phyloP scores from a whole-genome alignment of 2,888 invertebrate genomes.

The Caenorhabditis sp. region DNA sequence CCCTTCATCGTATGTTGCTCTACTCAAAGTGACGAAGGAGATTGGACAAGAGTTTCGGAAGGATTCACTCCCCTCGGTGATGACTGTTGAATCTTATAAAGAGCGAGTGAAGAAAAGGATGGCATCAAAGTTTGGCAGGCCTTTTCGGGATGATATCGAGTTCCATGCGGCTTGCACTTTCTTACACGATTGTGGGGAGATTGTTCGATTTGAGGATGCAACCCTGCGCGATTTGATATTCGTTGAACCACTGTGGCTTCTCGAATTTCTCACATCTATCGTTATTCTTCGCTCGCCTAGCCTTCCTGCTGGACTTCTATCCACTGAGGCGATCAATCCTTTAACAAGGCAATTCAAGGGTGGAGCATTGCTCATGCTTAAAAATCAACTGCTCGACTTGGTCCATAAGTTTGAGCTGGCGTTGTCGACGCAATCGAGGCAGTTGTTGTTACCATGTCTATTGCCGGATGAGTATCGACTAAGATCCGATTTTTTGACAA shows the following conservation, averaged over 20 bases:
- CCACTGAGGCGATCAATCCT: slow-evolving; percentile 43
- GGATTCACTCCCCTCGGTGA: slow-evolving; percentile 74
- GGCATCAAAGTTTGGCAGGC: slow-evolving; percentile 50
- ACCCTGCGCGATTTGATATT: slow-evolving; percentile 93
- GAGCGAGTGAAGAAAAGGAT: slow-evolving; percentile 65
- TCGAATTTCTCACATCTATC: slow-evolving; percentile 94
- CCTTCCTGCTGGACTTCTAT: slow-evolving; percentile 39
- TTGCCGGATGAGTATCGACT: slow-evolving; percentile 84
- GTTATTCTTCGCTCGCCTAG: slow-evolving; percentile 80
- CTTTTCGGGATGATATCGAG: slow-evolving; percentile 82
- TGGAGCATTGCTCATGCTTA: slow-evolving; percentile 21
- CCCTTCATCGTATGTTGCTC: slow-evolving; percentile 90
- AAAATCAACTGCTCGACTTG: slow-evolving; percentile 42
- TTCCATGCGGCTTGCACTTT: slow-evolving; percentile 94
- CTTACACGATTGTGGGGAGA: slow-evolving; percentile 80
- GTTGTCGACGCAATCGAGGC: slow-evolving; percentile 90
- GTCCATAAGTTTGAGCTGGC: slow-evolving; percentile 77
- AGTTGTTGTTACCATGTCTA: slow-evolving; percentile 88
- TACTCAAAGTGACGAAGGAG: slow-evolving; percentile 82
- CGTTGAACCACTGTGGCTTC: slow-evolving; percentile 96
- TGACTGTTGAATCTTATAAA: slow-evolving; percentile 82
- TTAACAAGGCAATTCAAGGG: slow-evolving; percentile 29
- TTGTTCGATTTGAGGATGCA: slow-evolving; percentile 77
- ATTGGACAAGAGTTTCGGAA: slow-evolving; percentile 78
- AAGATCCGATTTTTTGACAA: slow-evolving; percentile 69